phyloP scores from a whole-genome alignment of 2,888 invertebrate species.

The Acrocyrtus sp. region DNA sequence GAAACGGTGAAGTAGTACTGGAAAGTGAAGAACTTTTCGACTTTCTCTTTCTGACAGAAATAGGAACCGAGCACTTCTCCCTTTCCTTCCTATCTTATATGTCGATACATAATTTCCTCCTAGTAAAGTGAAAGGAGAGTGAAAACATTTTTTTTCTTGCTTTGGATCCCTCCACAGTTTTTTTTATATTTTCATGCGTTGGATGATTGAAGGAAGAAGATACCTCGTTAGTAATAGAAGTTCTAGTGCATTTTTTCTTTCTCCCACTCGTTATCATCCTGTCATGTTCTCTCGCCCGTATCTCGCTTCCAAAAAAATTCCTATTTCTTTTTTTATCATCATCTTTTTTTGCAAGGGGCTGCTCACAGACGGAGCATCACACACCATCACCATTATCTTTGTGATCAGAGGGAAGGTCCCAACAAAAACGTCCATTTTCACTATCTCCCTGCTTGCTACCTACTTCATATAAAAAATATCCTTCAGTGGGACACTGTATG shows the following conservation, averaged over 20 bases:
- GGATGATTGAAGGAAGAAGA: background rate
- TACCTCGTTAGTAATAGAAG: background rate
- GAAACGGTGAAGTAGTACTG: slow-evolving; percentile 20
- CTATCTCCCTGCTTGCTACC: too few relatives aligned
- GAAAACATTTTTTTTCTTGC: background rate
- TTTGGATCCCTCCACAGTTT: too few relatives aligned
- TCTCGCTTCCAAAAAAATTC: too few relatives aligned
- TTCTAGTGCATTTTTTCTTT: slow-evolving; percentile 24
- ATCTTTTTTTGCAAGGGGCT: too few relatives aligned
- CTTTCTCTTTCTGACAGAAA: slow-evolving; percentile 42
- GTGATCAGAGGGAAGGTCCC: background rate
- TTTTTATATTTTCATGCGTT: background rate
- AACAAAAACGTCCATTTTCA: background rate
- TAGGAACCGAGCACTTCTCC: too few relatives aligned
- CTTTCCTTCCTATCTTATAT: too few relatives aligned
- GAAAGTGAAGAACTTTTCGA: slow-evolving; percentile 27
- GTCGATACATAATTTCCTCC: too few relatives aligned
- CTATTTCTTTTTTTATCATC: slow-evolving; percentile 17
- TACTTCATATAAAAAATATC: too few relatives aligned
- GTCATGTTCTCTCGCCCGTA: slow-evolving; percentile 11
- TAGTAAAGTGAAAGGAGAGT: too few relatives aligned
- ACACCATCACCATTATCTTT: too few relatives aligned
- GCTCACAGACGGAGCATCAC: too few relatives aligned
- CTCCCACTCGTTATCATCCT: slow-evolving; percentile 38
- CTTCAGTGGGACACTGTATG: too few relatives aligned